These are phyloP conservation scores for Antrozous pallidus DNA, from an alignment of 2,797 vertebrate species.

Conservation along the genomic window DNA sequence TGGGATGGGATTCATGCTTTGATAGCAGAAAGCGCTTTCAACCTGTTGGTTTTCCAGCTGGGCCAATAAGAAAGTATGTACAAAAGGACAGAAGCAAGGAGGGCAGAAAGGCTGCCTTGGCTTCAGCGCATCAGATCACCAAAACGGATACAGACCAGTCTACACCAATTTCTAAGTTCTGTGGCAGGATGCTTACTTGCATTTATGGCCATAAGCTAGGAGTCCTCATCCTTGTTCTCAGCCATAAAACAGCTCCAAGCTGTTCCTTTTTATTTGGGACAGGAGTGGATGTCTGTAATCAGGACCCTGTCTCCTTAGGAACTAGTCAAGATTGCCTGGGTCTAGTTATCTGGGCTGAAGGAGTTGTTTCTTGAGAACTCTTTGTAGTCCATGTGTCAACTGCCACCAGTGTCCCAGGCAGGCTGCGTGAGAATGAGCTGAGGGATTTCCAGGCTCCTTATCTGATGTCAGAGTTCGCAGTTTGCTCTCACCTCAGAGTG, in stretches of 20 bases:
- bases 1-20: not conserved
- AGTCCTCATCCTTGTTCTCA: constrained; percentile 67
- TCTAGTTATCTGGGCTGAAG: constrained; percentile 78
- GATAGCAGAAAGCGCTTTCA: not conserved
- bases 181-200: constrained; percentile 73
- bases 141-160: constrained; percentile 90
- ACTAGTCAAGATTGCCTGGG: constrained; percentile 73
- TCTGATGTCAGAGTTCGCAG: not conserved
- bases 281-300: constrained; percentile 46
- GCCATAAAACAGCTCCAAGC: constrained; percentile 77
- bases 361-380: constrained; percentile 79
- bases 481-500: not conserved
- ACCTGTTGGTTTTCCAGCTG: not conserved
- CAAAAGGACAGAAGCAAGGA: constrained; percentile 76
- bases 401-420: constrained; percentile 27
- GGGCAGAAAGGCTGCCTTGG: constrained; percentile 68
- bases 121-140: constrained; percentile 83
- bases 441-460: not conserved
- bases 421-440: not conserved
- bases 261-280: constrained; percentile 65
- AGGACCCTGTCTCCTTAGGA: constrained; percentile 59
- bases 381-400: constrained; percentile 67
- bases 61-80: constrained; percentile 66
- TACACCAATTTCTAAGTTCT: constrained; percentile 77
- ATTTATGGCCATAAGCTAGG: constrained; percentile 73